Base-by-base conservation (phyloP, 2,797 vertebrate genomes). In the Lemur catta region DNA sequence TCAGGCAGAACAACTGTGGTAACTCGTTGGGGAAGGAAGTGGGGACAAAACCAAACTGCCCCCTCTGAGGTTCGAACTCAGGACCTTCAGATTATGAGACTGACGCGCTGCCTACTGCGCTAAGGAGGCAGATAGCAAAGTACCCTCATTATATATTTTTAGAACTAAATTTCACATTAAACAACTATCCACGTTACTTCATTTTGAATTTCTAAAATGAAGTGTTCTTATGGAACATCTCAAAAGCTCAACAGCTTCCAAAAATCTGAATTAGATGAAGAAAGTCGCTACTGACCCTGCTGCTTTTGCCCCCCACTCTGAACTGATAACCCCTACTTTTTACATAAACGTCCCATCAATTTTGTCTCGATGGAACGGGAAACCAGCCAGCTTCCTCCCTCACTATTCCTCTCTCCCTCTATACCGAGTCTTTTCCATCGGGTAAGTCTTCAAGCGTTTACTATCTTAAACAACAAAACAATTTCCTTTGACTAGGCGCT, bases 51-150 rank as follows among this genome's bases (percentile, higher is more conserved):
- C 0, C 0, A 0, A 0, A 0, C 26, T 98, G 98, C 98, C 98
- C 97, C 98, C 98, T 98, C 98, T 98, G 98, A 98, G 98, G 98
- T 6, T 98, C 98, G 98, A 98, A 98, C 98, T 98, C 98, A 98
- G 98, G 98, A 98, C 98, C 98, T 98, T 98, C 98, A 98, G 98
- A 98, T 98, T 98, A 98, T 98, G 98, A 98, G 98, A 98, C 98
- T 98, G 98, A 98, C 98, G 98, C 98, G 98, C 98, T 98, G 98
- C 98, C 98, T 98, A 98, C 98, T 98, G 98, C 98, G 98, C 98
- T 98, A 98, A 98, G 98, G 98, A 98, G 98, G 98, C 96, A 17
- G 0, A 0, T 0, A 0, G 0, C 0, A 0, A 0, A 0, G 0
- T 0, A 0, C 0, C 0, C 0, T 1, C 0, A 0, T 1, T 3